phyloP scores from a whole-genome alignment of 2,888 invertebrate genomes.

The Ornithoptera priamus region DNA sequence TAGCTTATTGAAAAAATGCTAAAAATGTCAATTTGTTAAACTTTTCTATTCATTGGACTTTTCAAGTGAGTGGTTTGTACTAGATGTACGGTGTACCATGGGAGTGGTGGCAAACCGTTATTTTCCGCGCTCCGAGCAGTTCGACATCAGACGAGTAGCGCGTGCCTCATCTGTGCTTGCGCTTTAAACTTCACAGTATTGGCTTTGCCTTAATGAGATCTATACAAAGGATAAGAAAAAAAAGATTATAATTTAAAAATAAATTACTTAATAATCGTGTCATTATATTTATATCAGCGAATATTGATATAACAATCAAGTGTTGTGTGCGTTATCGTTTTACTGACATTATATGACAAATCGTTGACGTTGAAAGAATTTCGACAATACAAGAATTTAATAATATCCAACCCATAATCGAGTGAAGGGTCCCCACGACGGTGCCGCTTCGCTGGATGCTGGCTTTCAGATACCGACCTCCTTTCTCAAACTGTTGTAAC shows the following conservation, averaged over 20 bases:
- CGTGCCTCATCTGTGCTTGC: constrained; percentile 30
- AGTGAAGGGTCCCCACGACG: constrained; percentile 47
- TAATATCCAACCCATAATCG: constrained; percentile 35
- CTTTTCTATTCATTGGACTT: constrained; percentile 4
- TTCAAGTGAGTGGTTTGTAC: constrained; percentile 30
- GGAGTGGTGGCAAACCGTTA: constrained; percentile 40
- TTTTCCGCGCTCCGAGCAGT: constrained; percentile 31
- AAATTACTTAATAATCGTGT: neutral
- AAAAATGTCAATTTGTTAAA: neutral
- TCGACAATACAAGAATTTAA: neutral
- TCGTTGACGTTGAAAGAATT: neutral
- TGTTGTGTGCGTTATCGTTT: constrained; percentile 18
- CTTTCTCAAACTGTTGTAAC: constrained; percentile 28
- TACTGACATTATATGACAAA: neutral
- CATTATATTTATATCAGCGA: constrained; percentile 21
- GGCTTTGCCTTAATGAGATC: neutral
- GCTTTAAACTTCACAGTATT: neutral
- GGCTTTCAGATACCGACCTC: constrained; percentile 32
- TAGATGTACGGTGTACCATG: constrained; percentile 48
- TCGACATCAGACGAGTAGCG: constrained; percentile 32
- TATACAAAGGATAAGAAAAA: neutral
- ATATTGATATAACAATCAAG: constrained; percentile 20
- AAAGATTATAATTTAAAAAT: neutral
- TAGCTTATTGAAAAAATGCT: constrained; percentile 5
- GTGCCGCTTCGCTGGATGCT: constrained; percentile 29